phyloP scores from a whole-genome alignment of 2,113 vertebrate genomes.

The Platycercus adscitus region DNA sequence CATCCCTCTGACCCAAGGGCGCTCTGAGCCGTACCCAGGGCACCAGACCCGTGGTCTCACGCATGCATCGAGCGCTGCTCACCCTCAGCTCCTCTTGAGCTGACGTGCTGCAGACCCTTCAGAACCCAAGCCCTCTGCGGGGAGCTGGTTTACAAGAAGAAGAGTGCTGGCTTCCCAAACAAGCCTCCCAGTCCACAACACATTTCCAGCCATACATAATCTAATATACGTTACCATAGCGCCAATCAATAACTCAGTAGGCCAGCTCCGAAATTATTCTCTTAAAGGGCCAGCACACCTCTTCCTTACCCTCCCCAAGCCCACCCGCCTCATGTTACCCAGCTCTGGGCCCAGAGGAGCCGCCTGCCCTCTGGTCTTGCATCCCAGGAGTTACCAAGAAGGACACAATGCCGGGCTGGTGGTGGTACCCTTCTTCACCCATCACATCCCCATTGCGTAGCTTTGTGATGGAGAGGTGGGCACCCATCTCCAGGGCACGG shows the following conservation, averaged over 20 bases:
- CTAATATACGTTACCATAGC: slow-evolving; percentile 84
- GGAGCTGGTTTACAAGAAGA: slow-evolving; percentile 75
- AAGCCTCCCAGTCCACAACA: slow-evolving; percentile 63
- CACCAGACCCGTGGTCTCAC: fast-evolving
- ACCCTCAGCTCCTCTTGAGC: background rate
- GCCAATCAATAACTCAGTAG: slow-evolving; percentile 77
- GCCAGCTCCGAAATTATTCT: slow-evolving; percentile 69
- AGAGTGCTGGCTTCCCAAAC: slow-evolving; percentile 59
- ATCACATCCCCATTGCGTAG: fast-evolving
- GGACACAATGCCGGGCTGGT: fast-evolving
- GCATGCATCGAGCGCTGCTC: fast-evolving
- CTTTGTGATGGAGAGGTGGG: fast-evolving
- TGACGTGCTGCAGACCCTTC: background rate
- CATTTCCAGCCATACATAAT: slow-evolving; percentile 78
- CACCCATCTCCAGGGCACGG: background rate
- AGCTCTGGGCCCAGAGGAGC: background rate
- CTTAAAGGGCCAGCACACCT: slow-evolving; percentile 75
- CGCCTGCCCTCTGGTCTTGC: background rate
- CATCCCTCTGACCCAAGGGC: background rate
- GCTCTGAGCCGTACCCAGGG: fast-evolving
- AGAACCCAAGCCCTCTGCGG: slow-evolving; percentile 19
- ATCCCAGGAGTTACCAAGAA: background rate
- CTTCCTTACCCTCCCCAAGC: background rate
- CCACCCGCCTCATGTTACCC: background rate
- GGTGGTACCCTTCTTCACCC: background rate